A percentile compares a stretch with the other conserved stretches of the same genome.
phyloP scores from a whole-genome alignment of 37 sponge, comb jelly and placozoan species.

The Spongia lamella region DNA sequence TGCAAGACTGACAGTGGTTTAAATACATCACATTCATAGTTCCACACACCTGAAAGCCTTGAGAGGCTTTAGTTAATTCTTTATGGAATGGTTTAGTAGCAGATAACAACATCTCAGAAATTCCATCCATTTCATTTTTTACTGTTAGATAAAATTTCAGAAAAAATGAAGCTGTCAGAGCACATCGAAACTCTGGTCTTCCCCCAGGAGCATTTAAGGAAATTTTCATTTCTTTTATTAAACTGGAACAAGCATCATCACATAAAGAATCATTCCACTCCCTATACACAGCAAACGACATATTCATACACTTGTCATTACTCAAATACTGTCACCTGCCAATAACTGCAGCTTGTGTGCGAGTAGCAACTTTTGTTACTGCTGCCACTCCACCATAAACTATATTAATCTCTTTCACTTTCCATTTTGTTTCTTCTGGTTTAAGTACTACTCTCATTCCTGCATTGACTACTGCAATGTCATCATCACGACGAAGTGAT shows the following conservation, averaged over 20 bases:
- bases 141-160: slow-evolving; percentile 63
- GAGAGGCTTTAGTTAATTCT: slow-evolving; percentile 2
- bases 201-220: slow-evolving; percentile 45
- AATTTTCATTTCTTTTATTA: slow-evolving; percentile 29
- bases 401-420: slow-evolving; percentile 21
- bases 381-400: slow-evolving; percentile 64
- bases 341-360: slow-evolving; percentile 16
- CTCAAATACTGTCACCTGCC: slow-evolving; percentile 17
- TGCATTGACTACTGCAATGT: slow-evolving; percentile 63
- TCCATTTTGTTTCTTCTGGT: neutral
- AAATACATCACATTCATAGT: too few relatives aligned
- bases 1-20: too few relatives aligned
- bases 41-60: neutral
- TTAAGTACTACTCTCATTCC: slow-evolving; percentile 32
- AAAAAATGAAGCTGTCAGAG: slow-evolving; percentile 51
- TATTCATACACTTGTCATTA: neutral
- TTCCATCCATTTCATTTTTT: neutral
- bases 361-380: slow-evolving; percentile 16
- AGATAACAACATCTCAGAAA: neutral
- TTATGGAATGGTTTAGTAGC: neutral
- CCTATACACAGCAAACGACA: neutral
- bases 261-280: slow-evolving; percentile 9
- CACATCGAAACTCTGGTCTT: slow-evolving; percentile 52
- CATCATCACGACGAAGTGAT: slow-evolving; percentile 50
- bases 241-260: slow-evolving; percentile 3